phyloP scores from a whole-genome alignment of 2,888 invertebrate species.

The Spilarctia lutea region DNA sequence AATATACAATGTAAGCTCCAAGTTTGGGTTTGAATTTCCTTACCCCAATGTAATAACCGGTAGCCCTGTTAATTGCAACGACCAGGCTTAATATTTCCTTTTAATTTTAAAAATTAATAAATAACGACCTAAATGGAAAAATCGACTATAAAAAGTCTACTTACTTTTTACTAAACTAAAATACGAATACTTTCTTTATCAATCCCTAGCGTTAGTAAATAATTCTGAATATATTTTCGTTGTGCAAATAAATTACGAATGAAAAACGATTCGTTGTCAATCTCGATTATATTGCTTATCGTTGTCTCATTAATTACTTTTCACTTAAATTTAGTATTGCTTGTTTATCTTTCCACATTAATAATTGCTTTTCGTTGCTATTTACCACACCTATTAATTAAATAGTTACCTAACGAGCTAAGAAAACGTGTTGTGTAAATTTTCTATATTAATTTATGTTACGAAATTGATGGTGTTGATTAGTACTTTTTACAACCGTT shows the following conservation, averaged over 20 bases:
- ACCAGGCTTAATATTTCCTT: slow-evolving; percentile 3
- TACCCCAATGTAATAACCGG: slow-evolving; percentile 2
- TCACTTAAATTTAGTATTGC: slow-evolving; percentile 53
- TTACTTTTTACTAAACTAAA: slow-evolving; percentile 40
- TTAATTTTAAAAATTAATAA: slow-evolving; percentile 5
- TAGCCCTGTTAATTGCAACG: slow-evolving; percentile 19
- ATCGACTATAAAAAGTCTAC: slow-evolving; percentile 32
- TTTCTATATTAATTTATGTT: slow-evolving; percentile 10
- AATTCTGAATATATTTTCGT: slow-evolving; percentile 56
- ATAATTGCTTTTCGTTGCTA: slow-evolving; percentile 51
- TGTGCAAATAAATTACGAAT: slow-evolving; percentile 66
- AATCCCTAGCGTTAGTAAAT: slow-evolving; percentile 49
- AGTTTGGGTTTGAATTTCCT: background rate
- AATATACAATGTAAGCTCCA: background rate
- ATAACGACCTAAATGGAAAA: slow-evolving; percentile 14
- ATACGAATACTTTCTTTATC: slow-evolving; percentile 39
- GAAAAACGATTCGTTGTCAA: slow-evolving; percentile 71
- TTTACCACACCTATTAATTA: slow-evolving; percentile 18
- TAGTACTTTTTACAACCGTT: slow-evolving; percentile 1
- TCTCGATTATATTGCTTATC: slow-evolving; percentile 69
- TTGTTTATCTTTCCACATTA: slow-evolving; percentile 44
- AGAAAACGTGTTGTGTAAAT: slow-evolving; percentile 15
- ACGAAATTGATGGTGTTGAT: slow-evolving; percentile 10
- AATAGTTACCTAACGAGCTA: slow-evolving; percentile 31
- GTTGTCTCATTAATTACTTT: slow-evolving; percentile 63